Percentiles rank a stretch among this genome's conserved stretches.
Conservation (phyloP, 2,113 vertebrate genomes). For the Potamarius usumacintae region DNA sequence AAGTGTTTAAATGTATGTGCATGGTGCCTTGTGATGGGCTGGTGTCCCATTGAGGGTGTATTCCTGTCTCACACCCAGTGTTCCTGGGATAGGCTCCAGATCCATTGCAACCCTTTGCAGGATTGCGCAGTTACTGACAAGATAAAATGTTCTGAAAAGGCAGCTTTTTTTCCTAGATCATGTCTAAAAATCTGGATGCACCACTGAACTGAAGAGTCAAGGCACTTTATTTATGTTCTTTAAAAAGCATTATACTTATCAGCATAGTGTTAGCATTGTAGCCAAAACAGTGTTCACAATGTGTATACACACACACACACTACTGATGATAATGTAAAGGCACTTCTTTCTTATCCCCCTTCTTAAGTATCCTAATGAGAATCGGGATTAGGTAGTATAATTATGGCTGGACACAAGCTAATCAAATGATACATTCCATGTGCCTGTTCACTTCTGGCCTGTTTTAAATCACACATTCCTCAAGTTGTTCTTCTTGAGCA, state of each 20-base stretch:
- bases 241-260: slow-evolving; percentile 17
- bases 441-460: background rate
- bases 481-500: background rate
- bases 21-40: background rate
- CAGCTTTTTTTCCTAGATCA: background rate
- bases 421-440: background rate
- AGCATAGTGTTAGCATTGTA: slow-evolving; percentile 46
- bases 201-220: background rate
- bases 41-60: background rate
- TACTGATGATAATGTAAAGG: background rate
- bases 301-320: slow-evolving; percentile 3
- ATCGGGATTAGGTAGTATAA: background rate
- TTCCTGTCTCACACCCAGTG: background rate
- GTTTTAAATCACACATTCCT: background rate
- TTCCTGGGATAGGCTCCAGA: too few species aligned
- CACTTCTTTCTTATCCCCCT: background rate
- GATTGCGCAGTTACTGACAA: too few species aligned
- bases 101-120: too few species aligned
- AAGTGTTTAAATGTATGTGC: background rate
- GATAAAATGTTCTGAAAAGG: background rate
- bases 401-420: background rate
- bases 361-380: background rate
- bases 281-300: slow-evolving; percentile 57
- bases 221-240: slow-evolving; percentile 16
- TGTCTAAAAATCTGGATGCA: background rate